Evolutionary conservation across 2,888 invertebrate genomes (phyloP).

Genomic region (Myopa tessellatipennis): DNA sequence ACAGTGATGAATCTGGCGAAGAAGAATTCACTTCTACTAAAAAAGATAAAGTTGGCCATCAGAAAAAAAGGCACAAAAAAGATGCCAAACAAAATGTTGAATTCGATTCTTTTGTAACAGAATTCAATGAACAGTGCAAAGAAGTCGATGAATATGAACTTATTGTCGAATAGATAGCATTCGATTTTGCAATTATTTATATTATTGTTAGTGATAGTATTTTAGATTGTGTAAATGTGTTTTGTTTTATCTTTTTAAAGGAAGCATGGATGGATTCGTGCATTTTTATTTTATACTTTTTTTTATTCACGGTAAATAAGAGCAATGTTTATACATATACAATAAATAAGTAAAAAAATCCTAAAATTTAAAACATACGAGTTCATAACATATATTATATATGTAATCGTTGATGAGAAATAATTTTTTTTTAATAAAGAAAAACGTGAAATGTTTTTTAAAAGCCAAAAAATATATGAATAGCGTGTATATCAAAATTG

Average conservation of each 20-base stretch:
- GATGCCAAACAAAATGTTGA: constrained; percentile 48
- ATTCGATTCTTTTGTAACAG: constrained; percentile 56
- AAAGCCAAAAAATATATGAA: too few relatives aligned
- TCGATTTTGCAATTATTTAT: neutral
- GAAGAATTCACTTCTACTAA: constrained; percentile 45
- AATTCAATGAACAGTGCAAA: constrained; percentile 62
- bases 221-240: neutral
- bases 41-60: constrained; percentile 41
- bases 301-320: too few relatives aligned
- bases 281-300: too few relatives aligned
- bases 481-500: too few relatives aligned
- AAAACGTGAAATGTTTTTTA: too few relatives aligned
- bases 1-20: constrained; percentile 58
- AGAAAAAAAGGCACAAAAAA: constrained; percentile 51
- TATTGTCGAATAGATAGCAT: constrained; percentile 54
- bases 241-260: neutral
- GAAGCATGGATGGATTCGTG: neutral
- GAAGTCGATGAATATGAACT: constrained; percentile 62
- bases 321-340: too few relatives aligned
- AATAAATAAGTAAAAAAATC: too few relatives aligned
- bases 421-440: too few relatives aligned
- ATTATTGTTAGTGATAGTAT: neutral
- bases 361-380: too few relatives aligned
- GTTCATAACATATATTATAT: too few relatives aligned
- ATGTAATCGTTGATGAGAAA: too few relatives aligned